Evolutionary conservation across 2,888 invertebrate genomes (phyloP), one percentile per base, ranked within the genome.

Genomic region (Bedellia somnulentella): DNA sequence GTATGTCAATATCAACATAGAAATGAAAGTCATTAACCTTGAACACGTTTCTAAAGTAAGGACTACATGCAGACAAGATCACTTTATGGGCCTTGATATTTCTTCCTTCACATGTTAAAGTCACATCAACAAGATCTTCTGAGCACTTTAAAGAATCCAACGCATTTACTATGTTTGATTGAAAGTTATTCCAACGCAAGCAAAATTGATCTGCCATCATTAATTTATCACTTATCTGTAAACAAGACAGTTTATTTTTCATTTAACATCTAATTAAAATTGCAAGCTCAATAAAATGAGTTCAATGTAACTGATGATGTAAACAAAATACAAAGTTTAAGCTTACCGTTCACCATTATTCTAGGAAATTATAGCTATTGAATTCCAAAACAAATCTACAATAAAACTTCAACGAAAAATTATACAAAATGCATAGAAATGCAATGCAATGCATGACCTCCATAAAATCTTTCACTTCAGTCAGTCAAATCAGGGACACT

Each of bases 131-230:
- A 45, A 86, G 73, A 61, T 85, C 82, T 61, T 85, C 84, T 8
- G 83, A 83, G 44, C 76, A 80, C 52, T 85, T 81, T 39, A 86
- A 64, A 43, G 82, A 83, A 61, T 85, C 85, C 51, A 86, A 79
- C 24, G 84, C 84, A 49, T 80, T 80, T 37, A 85, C 79, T 48
- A 86, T 83, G 46, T 83, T 86, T 34, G 79, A 79, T 59, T 85
- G 83, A 66, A 85, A 85, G 56, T 85, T 85, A 57, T 85, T 85
- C 86, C 86, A 86, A 66, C 83, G 82, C 56, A 86, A 77, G 67
- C 85, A 85, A 56, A 85, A 85, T 57, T 85, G 84, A 62, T 85
- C 83, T 50, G 76, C 73, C 76, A 77, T 77, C 45, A 58, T 27
- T 9, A n/a, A n/a, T n/a, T n/a, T n/a, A n/a, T n/a, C n/a, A n/a